Percentiles rank a stretch among this genome's conserved stretches.
Conservation (phyloP, 2,888 invertebrate genomes). For the Dorcus parallelipipedus region DNA sequence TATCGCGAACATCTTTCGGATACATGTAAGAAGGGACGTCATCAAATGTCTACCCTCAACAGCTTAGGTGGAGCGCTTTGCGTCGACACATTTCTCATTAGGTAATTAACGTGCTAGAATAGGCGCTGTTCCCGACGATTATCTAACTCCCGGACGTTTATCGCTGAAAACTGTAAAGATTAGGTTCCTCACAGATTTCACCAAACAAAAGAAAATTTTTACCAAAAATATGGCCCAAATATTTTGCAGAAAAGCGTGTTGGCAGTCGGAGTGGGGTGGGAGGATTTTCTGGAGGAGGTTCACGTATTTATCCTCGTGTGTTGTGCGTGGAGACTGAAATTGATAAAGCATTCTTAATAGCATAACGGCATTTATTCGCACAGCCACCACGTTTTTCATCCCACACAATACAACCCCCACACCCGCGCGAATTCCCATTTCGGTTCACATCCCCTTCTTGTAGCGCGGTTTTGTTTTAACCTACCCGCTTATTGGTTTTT, state of each 20-base stretch:
- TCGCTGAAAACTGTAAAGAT: too few relatives aligned
- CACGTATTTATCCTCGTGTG: too few relatives aligned
- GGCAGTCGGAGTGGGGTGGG: too few relatives aligned
- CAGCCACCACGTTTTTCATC: not conserved
- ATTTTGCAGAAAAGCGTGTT: too few relatives aligned
- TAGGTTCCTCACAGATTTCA: too few relatives aligned
- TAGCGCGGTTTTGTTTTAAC: conserved; percentile 32
- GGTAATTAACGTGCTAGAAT: conserved; percentile 27
- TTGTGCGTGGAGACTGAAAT: conserved; percentile 11
- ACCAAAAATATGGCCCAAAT: too few relatives aligned
- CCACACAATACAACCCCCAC: conserved; percentile 6
- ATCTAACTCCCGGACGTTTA: conserved; percentile 10
- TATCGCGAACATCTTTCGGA: not conserved
- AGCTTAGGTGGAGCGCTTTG: conserved; percentile 1
- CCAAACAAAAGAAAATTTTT: too few relatives aligned
- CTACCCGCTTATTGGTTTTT: conserved; percentile 32
- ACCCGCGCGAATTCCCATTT: conserved; percentile 26
- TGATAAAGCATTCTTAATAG: conserved; percentile 18
- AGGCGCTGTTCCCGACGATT: conserved; percentile 13
- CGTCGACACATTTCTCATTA: conserved; percentile 31
- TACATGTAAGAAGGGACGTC: not conserved
- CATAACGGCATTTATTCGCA: not conserved
- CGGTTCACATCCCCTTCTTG: conserved; percentile 25
- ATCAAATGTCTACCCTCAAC: not conserved
- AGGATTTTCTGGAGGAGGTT: too few relatives aligned